These are phyloP conservation scores for Aplysia californica DNA, from an alignment of 1,140 invertebrate genomes.

Conservation along the genomic window DNA sequence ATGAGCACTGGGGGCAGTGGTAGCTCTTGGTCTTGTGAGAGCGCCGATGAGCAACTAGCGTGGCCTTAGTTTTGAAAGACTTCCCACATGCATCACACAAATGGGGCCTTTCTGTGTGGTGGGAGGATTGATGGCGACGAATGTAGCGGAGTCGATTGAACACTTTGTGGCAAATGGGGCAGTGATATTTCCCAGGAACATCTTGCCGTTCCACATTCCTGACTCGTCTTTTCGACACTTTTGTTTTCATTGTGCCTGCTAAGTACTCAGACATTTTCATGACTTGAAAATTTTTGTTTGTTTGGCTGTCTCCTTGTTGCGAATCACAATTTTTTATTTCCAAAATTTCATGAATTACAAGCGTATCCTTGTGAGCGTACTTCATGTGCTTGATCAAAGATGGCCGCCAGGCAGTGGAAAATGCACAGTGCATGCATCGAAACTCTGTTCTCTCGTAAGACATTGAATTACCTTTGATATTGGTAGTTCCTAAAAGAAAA, in stretches of 20 bases:
- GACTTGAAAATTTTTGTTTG: constrained; percentile 28
- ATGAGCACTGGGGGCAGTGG: constrained; percentile 60
- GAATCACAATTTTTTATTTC: constrained; percentile 32
- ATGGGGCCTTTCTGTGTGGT: constrained; percentile 48
- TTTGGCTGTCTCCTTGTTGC: neutral
- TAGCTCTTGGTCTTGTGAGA: constrained; percentile 55
- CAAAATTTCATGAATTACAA: constrained; percentile 38
- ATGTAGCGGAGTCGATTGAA: constrained; percentile 59
- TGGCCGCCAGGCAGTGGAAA: constrained; percentile 44
- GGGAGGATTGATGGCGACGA: constrained; percentile 50
- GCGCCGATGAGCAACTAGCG: constrained; percentile 50
- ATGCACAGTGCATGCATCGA: constrained; percentile 57
- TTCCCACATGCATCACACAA: constrained; percentile 61
- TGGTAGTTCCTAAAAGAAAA: constrained; percentile 45
- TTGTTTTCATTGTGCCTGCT: constrained; percentile 20
- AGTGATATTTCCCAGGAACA: constrained; percentile 51
- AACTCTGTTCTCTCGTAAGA: constrained; percentile 39
- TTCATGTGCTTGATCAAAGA: constrained; percentile 53
- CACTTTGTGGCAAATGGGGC: constrained; percentile 56
- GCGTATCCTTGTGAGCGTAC: constrained; percentile 41
- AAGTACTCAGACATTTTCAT: constrained; percentile 52
- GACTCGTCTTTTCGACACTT: constrained; percentile 4
- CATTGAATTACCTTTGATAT: constrained; percentile 33
- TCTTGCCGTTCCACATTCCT: constrained; percentile 56
- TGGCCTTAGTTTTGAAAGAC: constrained; percentile 54